These are phyloP conservation scores for Rhyacophila evoluta DNA, from an alignment of 2,888 invertebrate genomes.

Conservation along the genomic window DNA sequence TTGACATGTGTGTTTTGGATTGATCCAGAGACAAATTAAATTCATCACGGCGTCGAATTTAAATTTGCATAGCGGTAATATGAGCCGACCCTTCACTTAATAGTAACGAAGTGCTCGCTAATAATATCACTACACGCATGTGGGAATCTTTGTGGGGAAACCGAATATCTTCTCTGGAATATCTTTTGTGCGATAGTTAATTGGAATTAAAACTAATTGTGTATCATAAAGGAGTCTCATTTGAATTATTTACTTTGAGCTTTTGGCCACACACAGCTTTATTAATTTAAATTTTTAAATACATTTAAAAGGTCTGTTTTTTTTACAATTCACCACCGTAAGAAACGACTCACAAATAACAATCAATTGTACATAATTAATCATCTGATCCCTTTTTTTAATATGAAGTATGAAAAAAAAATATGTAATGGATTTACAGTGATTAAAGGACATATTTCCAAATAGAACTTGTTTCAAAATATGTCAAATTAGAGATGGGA, in stretches of 20 bases:
- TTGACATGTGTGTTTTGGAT: not conserved
- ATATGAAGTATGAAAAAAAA: no score
- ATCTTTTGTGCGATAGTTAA: not conserved
- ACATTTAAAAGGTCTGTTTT: not conserved
- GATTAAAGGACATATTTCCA: no score
- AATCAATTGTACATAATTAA: no score
- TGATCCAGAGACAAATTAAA: conserved; percentile 11
- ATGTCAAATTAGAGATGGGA: no score
- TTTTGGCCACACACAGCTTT: not conserved
- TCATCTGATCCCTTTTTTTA: no score
- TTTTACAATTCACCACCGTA: no score
- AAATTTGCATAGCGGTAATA: conserved; percentile 13
- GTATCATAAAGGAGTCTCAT: not conserved
- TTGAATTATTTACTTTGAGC: not conserved
- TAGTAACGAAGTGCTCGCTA: not conserved
- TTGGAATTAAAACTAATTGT: not conserved
- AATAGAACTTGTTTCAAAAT: no score
- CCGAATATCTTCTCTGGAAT: not conserved
- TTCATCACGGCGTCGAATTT: not conserved
- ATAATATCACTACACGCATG: not conserved
- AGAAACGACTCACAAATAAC: no score
- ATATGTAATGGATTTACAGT: no score
- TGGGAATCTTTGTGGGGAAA: not conserved
- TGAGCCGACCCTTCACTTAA: conserved; percentile 7
- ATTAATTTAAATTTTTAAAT: not conserved